These are phyloP conservation scores for Cebidichthys violaceus DNA, from an alignment of 2,113 vertebrate genomes.

Conservation along the genomic window DNA sequence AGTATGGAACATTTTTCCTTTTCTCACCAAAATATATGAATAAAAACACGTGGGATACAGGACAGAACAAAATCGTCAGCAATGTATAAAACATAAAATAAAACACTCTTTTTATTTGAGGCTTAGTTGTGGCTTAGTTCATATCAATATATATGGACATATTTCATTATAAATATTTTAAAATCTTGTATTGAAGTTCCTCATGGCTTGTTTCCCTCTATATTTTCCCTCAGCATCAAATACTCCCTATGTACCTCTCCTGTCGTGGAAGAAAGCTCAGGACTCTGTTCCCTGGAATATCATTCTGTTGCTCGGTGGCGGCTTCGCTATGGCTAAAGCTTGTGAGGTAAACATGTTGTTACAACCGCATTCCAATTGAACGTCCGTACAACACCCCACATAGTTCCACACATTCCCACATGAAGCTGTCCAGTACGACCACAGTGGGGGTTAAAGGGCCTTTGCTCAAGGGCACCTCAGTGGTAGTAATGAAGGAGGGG, in stretches of 20 bases:
- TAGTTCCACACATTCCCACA: no score
- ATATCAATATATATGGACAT: not conserved
- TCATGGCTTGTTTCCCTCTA: not conserved
- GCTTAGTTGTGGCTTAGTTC: not conserved
- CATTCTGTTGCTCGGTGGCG: constrained; percentile 94
- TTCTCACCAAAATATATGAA: not conserved
- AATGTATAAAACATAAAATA: not conserved
- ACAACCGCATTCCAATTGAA: not conserved
- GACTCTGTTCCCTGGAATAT: constrained; percentile 96
- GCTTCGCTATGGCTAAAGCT: constrained; percentile 98
- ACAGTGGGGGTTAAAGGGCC: no score
- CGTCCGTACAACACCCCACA: no score
- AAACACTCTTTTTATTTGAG: no score
- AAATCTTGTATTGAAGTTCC: not conserved
- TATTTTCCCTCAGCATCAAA: constrained; percentile 84
- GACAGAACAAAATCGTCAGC: not conserved
- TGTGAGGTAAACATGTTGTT: constrained; percentile 88
- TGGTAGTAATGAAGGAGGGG: no score
- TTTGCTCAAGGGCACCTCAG: no score
- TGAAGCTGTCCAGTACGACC: no score
- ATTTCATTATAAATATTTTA: not conserved
- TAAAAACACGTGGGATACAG: not conserved
- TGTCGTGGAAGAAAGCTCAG: constrained; percentile 94
- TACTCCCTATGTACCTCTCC: constrained; percentile 87
- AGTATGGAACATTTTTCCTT: not conserved